A percentile compares a stretch with the other conserved stretches of the same genome.
Evolutionary conservation across 2,888 invertebrate genomes (phyloP).

Genomic region (Trichogramma dendrolimi): DNA sequence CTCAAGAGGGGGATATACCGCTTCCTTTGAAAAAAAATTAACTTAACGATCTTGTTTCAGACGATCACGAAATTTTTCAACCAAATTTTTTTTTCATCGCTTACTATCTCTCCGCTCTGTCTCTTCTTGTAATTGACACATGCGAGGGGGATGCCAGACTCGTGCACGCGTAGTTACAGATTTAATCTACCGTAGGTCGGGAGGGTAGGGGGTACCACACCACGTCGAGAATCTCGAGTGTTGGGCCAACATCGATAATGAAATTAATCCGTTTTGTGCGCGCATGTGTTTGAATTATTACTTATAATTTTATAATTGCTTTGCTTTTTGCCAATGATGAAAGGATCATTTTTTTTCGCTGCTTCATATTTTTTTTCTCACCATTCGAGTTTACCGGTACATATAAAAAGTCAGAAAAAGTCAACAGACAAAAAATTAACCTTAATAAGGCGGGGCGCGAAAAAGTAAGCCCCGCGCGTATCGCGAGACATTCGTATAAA

Average conservation of each 20-base stretch:
- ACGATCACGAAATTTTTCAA: not conserved
- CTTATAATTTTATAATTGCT: no score
- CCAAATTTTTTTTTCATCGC: not conserved
- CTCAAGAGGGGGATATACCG: no score
- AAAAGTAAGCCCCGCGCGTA: constrained; percentile 26
- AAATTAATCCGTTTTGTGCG: constrained; percentile 52
- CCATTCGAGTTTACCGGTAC: no score
- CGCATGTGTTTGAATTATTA: no score
- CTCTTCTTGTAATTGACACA: not conserved
- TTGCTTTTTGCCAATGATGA: no score
- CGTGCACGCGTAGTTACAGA: constrained; percentile 9
- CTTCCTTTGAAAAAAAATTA: no score
- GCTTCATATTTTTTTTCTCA: no score
- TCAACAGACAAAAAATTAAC: not conserved
- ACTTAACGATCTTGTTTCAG: constrained; percentile 26
- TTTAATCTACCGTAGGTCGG: constrained; percentile 24
- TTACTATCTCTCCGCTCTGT: not conserved
- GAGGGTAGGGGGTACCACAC: not conserved
- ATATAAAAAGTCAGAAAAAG: not conserved
- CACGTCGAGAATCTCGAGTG: constrained; percentile 47
- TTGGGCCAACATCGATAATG: constrained; percentile 52
- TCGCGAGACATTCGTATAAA: constrained; percentile 25
- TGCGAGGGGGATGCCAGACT: not conserved
- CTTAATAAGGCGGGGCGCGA: not conserved
- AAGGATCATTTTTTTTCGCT: no score